Evolutionary conservation across 2,797 vertebrate genomes (phyloP).

Genomic region (Apogon talboti): DNA sequence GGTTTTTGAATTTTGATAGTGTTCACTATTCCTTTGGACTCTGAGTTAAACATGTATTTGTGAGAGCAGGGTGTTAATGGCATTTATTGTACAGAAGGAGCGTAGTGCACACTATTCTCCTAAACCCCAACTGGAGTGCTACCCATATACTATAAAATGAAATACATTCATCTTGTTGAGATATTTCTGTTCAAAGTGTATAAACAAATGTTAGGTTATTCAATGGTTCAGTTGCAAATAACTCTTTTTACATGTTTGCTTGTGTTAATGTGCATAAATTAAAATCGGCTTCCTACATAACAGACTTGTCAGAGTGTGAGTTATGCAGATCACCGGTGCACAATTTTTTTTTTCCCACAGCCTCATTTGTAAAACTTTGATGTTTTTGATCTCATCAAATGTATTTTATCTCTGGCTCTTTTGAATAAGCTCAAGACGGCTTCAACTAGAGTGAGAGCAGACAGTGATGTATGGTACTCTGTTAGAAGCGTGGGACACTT

Average conservation of each 20-base stretch:
- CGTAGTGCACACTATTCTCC: slow-evolving; percentile 48
- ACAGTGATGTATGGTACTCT: slow-evolving; percentile 1
- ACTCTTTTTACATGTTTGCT: slow-evolving; percentile 85
- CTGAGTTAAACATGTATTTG: slow-evolving; percentile 65
- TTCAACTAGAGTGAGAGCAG: background rate
- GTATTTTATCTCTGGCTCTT: slow-evolving; percentile 6
- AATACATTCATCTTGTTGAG: slow-evolving; percentile 54
- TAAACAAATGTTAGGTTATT: slow-evolving; percentile 73
- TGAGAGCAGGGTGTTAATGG: slow-evolving; percentile 63
- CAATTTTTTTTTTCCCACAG: background rate
- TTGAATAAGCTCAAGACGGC: slow-evolving; percentile 3
- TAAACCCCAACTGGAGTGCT: slow-evolving; percentile 51
- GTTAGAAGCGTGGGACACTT: slow-evolving; percentile 5
- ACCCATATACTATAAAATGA: slow-evolving; percentile 55
- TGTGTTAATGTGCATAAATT: slow-evolving; percentile 88
- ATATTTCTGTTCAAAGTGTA: slow-evolving; percentile 67
- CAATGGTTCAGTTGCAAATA: slow-evolving; percentile 80
- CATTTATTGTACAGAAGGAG: slow-evolving; percentile 67
- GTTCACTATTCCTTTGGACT: slow-evolving; percentile 70
- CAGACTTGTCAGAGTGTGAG: slow-evolving; percentile 59
- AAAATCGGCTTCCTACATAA: slow-evolving; percentile 83
- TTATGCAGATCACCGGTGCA: slow-evolving; percentile 11
- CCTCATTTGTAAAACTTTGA: slow-evolving; percentile 18
- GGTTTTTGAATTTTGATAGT: slow-evolving; percentile 78
- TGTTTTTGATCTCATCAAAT: background rate